Percentiles rank a stretch among this genome's conserved stretches.
phyloP scores from a whole-genome alignment of 2,113 vertebrate genomes.

The Alosa alosa region DNA sequence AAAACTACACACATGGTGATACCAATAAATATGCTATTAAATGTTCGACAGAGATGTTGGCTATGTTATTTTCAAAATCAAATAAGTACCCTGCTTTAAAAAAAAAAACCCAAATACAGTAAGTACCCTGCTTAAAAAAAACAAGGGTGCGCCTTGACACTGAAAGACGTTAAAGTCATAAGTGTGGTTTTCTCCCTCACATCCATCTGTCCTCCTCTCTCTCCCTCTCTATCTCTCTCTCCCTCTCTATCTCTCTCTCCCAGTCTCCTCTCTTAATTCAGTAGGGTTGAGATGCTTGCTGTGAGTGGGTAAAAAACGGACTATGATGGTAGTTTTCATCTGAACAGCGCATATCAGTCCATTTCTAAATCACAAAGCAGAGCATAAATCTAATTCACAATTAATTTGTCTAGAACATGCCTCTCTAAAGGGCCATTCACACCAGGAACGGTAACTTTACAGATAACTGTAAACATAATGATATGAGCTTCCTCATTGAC shows the following conservation, averaged over 20 bases:
- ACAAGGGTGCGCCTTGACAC: not conserved
- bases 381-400: not conserved
- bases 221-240: conserved; percentile 45
- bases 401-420: too few species aligned
- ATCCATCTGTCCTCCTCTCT: not conserved
- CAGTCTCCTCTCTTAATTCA: conserved; percentile 32
- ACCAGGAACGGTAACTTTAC: too few species aligned
- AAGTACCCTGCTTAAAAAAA: not conserved
- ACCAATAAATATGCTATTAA: too few species aligned
- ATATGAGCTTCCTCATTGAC: too few species aligned
- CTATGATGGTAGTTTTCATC: not conserved
- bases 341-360: not conserved
- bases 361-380: not conserved
- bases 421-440: too few species aligned
- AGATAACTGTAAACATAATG: too few species aligned
- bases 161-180: not conserved
- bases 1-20: not conserved
- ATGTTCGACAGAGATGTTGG: too few species aligned
- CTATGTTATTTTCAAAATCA: too few species aligned
- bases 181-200: not conserved
- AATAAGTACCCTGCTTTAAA: too few species aligned
- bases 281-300: conserved; percentile 6
- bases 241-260: conserved; percentile 43
- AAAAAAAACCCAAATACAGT: not conserved
- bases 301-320: not conserved